Percentiles rank a stretch among this genome's conserved stretches.
Evolutionary conservation across 2,888 invertebrate genomes (phyloP).

Genomic region (Xanthostigma xanthostigma): DNA sequence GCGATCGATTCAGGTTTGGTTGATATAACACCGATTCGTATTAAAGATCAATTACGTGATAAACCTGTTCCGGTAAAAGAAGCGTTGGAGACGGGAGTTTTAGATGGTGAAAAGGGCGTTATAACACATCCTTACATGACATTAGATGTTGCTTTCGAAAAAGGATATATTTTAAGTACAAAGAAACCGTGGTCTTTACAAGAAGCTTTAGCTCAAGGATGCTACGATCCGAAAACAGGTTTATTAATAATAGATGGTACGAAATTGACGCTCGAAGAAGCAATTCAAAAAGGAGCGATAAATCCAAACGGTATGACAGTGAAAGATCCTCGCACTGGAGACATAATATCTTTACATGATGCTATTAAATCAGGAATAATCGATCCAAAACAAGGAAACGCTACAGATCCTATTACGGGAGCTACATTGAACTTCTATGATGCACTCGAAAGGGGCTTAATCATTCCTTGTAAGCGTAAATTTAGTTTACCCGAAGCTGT

Average conservation of each 20-base stretch:
- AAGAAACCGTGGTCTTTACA: conserved; percentile 69
- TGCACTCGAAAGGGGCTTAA: conserved; percentile 68
- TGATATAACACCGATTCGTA: conserved; percentile 52
- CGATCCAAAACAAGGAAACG: conserved; percentile 65
- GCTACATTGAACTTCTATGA: conserved; percentile 64
- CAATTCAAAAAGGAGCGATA: conserved; percentile 58
- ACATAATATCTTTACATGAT: conserved; percentile 64
- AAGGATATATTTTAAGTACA: conserved; percentile 66
- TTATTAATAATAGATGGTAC: conserved; percentile 53
- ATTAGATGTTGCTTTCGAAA: conserved; percentile 64
- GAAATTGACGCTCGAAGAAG: conserved; percentile 54
- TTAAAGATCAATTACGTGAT: conserved; percentile 58
- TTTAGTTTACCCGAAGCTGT: conserved; percentile 78
- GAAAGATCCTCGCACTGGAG: conserved; percentile 63
- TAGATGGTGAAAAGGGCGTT: conserved; percentile 55
- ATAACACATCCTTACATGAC: conserved; percentile 54
- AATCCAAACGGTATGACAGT: conserved; percentile 64
- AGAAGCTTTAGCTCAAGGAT: conserved; percentile 66
- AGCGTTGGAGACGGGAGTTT: conserved; percentile 50
- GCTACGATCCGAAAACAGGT: conserved; percentile 62
- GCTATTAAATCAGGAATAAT: conserved; percentile 63
- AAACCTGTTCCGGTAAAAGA: conserved; percentile 49
- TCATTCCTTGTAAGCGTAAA: conserved; percentile 68
- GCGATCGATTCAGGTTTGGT: conserved; percentile 58
- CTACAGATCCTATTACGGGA: conserved; percentile 58